These are phyloP conservation scores for Ferrisia virgata DNA, from an alignment of 2,888 invertebrate species.

Conservation along the genomic window DNA sequence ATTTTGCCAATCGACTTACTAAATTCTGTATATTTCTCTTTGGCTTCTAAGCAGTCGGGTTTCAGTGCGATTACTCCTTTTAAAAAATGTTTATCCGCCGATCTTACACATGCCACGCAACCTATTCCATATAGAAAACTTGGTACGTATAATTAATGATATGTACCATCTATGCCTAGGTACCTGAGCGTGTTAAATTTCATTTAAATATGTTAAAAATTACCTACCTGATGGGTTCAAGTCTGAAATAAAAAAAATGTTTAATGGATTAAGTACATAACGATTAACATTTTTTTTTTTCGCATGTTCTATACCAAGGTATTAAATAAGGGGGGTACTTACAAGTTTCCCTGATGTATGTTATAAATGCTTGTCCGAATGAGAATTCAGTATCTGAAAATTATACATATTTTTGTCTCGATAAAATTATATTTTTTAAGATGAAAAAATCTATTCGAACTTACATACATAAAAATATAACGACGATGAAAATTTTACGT, in stretches of 20 bases:
- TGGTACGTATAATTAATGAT: not conserved
- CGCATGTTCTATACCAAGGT: not conserved
- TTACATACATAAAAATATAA: not conserved
- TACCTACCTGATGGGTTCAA: not conserved
- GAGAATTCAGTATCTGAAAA: not conserved
- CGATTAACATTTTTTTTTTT: not conserved
- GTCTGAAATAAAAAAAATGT: not conserved
- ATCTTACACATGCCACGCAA: not conserved
- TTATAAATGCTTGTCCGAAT: not conserved
- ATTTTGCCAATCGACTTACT: conserved; percentile 1
- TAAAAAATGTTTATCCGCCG: not conserved
- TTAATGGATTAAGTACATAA: not conserved
- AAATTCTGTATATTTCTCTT: not conserved
- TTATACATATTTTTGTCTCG: too few species aligned
- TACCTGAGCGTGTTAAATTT: not conserved
- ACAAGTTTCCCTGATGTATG: not conserved
- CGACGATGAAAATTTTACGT: not conserved
- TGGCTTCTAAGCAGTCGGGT: not conserved
- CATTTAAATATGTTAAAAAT: not conserved
- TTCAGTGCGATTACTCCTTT: not conserved
- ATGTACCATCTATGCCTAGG: too few species aligned
- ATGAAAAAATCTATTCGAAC: not conserved
- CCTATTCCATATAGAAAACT: not conserved
- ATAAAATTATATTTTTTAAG: not conserved
- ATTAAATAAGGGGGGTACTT: too few species aligned